Base-by-base conservation (phyloP, 2,113 vertebrate genomes). In the Phrynocephalus versicolor region DNA sequence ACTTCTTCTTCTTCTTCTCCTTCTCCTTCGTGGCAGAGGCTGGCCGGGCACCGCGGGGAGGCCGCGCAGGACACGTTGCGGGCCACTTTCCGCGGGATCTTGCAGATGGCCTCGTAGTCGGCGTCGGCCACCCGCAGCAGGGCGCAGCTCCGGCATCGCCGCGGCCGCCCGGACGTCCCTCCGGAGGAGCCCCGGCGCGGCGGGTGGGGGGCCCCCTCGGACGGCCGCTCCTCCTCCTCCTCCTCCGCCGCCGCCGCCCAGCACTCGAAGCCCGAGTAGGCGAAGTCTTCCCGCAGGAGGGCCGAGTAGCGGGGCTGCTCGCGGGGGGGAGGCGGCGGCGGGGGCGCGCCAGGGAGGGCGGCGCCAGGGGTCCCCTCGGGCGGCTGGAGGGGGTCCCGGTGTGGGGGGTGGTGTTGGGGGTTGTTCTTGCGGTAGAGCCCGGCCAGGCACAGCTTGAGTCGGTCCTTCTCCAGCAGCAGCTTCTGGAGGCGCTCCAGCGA, bases 41-140 rank as follows among this genome's bases (percentile, higher is more conserved):
- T 96, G 39, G 94, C 84, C 0, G 97, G 97, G 94, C 95, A 97
- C n/a, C 96, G 94, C 1, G 96, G 96, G 0, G 97, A 96, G 2
- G 97, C 96, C 2, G 96, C 97, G 0, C 95, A 97, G 18, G 97
- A 97, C 5, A 97, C 96, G 90, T 97, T 98, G 27, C 95, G 95
- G 33, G 97, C 97, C 39, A 98, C 91, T 67, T 96, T 97, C 0
- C 98, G 96, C 0, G 98, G 98, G 12, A 99, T 97, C 89, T 96
- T 97, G 81, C 98, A 99, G 69, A 99, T 97, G 0, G 98, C 98
- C 91, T 99, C 98, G 0, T 99, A 99, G 94, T 99, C 98, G 0
- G 98, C 97, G 33, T 99, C 98, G 0, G 98, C 95, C 5, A 99
- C 98, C 0, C 98, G 97, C 79, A 99, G 91, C 0, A 93, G 95